Evolutionary conservation across 2,888 invertebrate species (phyloP).

Genomic region (Drosophila sordidapex): DNA sequence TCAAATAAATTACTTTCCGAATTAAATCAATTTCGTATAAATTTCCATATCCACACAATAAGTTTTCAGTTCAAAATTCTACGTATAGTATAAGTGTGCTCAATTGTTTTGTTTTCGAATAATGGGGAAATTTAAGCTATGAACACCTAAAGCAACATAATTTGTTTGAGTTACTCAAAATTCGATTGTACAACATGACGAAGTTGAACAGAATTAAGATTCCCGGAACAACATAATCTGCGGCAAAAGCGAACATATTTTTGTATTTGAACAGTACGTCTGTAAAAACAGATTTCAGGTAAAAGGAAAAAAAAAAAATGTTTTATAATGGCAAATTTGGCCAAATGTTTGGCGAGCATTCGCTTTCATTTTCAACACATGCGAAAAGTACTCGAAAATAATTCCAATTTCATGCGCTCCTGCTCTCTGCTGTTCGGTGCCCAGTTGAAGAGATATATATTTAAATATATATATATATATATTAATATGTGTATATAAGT

Average conservation of each 20-base stretch:
- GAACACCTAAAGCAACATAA: neutral
- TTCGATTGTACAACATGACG: neutral
- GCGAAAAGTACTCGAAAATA: constrained; percentile 11
- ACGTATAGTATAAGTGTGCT: neutral
- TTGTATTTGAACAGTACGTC: constrained; percentile 5
- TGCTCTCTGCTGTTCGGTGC: neutral
- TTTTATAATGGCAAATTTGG: constrained; percentile 10
- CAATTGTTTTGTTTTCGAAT: neutral
- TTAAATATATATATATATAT: constrained; percentile 20
- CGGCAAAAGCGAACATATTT: neutral
- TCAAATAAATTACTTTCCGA: neutral
- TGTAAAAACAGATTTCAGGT: constrained; percentile 6
- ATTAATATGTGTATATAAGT: neutral
- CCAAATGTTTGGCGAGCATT: constrained; percentile 32
- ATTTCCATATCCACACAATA: neutral
- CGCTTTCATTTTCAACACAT: constrained; percentile 41
- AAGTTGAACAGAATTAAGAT: neutral
- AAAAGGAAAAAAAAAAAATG: constrained; percentile 4
- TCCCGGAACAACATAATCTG: neutral
- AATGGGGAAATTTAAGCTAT: neutral
- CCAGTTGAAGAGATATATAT: constrained; percentile 23
- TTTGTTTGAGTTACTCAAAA: neutral
- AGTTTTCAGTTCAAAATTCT: neutral
- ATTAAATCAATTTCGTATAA: neutral
- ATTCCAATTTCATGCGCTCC: constrained; percentile 5